Percentiles rank a stretch among this genome's conserved stretches.
phyloP scores from a whole-genome alignment of 2,888 invertebrate genomes.

The Eupithecia inturbata region DNA sequence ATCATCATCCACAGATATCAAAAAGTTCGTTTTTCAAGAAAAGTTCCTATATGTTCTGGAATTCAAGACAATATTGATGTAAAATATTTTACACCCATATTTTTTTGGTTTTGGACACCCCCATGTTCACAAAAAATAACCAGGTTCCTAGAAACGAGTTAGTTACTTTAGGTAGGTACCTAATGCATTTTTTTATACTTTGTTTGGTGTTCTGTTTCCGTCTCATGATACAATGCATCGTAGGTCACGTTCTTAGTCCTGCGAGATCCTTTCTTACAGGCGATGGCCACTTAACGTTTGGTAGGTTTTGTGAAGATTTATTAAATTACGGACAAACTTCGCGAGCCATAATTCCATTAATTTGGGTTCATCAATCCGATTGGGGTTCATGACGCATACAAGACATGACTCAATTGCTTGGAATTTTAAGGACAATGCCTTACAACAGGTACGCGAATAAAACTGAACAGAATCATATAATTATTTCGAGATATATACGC shows the following conservation, averaged over 20 bases:
- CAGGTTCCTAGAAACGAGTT: too few relatives aligned
- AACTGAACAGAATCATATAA: background rate
- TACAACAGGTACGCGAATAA: background rate
- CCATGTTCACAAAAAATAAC: too few relatives aligned
- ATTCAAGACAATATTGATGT: too few relatives aligned
- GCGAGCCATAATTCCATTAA: slow-evolving; percentile 4
- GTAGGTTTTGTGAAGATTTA: background rate
- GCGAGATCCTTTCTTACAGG: background rate
- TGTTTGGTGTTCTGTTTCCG: too few relatives aligned
- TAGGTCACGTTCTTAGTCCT: background rate
- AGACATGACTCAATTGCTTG: slow-evolving; percentile 29
- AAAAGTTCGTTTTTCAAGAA: too few relatives aligned
- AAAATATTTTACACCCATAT: too few relatives aligned
- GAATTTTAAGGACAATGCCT: slow-evolving; percentile 8
- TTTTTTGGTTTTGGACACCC: too few relatives aligned
- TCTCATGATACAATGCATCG: background rate
- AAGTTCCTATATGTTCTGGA: too few relatives aligned
- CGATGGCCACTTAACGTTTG: background rate
- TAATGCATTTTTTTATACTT: too few relatives aligned
- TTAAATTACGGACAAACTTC: background rate
- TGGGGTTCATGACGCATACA: slow-evolving; percentile 15
- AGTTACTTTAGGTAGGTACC: too few relatives aligned
- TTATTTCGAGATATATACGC: background rate
- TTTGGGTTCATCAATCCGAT: slow-evolving; percentile 12
- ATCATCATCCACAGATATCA: too few relatives aligned